Evolutionary conservation across 2,888 invertebrate genomes (phyloP).

Genomic region (Nephrotoma appendiculata): DNA sequence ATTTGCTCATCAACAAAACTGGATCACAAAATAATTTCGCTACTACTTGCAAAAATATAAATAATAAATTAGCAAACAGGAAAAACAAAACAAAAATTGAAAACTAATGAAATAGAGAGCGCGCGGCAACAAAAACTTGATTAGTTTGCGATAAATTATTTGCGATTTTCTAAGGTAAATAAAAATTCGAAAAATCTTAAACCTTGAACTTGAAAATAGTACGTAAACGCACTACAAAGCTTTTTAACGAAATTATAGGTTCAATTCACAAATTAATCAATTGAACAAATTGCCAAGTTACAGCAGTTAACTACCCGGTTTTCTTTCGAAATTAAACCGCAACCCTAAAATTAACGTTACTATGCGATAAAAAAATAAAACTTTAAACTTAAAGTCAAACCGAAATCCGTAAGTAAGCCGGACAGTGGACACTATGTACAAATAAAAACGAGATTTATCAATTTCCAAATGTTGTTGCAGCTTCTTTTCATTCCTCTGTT

Average conservation of each 20-base stretch:
- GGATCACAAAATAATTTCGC: not conserved
- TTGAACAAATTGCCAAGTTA: too few species aligned
- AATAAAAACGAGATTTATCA: not conserved
- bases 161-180: not conserved
- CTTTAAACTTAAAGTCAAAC: not conserved
- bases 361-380: too few species aligned
- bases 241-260: too few species aligned
- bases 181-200: not conserved
- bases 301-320: too few species aligned
- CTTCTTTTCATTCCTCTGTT: not conserved
- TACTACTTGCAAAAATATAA: too few species aligned
- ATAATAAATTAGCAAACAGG: too few species aligned
- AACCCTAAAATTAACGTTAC: too few species aligned
- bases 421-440: not conserved
- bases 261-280: too few species aligned
- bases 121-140: not conserved
- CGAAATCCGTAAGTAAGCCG: not conserved
- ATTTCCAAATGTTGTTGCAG: not conserved
- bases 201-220: not conserved
- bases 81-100: too few species aligned
- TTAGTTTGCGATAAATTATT: not conserved
- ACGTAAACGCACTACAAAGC: too few species aligned
- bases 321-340: too few species aligned
- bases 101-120: not conserved
- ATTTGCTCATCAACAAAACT: not conserved